A percentile compares a stretch with the other conserved stretches of the same genome.
Conservation (phyloP, 2,797 vertebrate genomes). For the Carapus acus region DNA sequence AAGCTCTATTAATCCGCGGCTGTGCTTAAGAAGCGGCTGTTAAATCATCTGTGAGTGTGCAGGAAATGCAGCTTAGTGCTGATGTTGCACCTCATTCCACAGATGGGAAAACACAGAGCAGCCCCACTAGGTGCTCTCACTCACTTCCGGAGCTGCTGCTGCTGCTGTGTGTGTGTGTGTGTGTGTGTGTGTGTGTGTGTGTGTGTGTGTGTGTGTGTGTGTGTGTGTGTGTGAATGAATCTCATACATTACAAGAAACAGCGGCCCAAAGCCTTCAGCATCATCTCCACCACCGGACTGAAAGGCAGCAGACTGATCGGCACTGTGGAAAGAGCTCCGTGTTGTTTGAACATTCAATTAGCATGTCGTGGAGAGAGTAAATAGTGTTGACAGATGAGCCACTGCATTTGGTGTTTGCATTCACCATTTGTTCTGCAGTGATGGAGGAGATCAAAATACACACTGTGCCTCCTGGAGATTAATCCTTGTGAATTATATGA, state of each 20-base stretch:
- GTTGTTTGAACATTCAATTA: conserved; percentile 30
- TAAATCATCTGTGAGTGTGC: conserved; percentile 67
- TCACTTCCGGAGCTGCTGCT: conserved; percentile 26
- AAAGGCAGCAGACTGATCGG: conserved; percentile 21
- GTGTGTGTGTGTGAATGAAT: no score
- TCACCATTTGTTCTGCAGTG: conserved; percentile 12
- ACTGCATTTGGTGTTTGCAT: conserved; percentile 11
- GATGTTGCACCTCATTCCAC: conserved; percentile 64
- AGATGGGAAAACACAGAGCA: conserved; percentile 55
- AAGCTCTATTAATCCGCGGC: conserved; percentile 66
- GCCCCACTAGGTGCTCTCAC: conserved; percentile 34
- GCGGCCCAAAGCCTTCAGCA: conserved; percentile 8
- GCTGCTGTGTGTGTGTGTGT: no score
- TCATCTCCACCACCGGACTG: conserved; percentile 5
- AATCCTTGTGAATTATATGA: neutral
- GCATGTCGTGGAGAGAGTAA: conserved; percentile 22
- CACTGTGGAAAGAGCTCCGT: conserved; percentile 4
- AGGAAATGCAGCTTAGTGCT: conserved; percentile 59
- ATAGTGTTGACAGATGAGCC: conserved; percentile 11
- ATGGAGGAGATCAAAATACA: neutral
- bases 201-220: no score
- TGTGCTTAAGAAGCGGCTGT: conserved; percentile 59
- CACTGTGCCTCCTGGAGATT: neutral
- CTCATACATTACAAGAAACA: no score
- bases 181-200: no score